Evolutionary conservation across 2,888 invertebrate species (phyloP).

Genomic region (Piscicola geometra): DNA sequence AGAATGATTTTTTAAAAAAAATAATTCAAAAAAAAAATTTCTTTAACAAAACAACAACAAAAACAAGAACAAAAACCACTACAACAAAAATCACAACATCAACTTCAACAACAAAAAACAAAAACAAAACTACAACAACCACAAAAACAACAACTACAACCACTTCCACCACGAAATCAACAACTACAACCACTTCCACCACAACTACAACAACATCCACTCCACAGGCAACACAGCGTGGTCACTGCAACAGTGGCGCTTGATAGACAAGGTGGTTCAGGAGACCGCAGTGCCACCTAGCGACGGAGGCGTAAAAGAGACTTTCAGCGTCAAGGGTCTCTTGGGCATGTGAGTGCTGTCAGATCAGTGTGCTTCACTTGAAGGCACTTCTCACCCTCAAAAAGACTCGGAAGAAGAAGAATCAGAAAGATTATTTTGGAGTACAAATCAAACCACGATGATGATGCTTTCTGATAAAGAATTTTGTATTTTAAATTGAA

Average conservation of each 20-base stretch:
- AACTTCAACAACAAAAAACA: background rate
- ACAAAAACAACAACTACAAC: too few relatives aligned
- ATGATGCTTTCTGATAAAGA: too few relatives aligned
- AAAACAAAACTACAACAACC: background rate
- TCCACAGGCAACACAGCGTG: conserved; percentile 54
- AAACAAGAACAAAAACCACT: background rate
- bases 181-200: too few relatives aligned
- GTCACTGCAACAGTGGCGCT: conserved; percentile 70
- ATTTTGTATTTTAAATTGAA: too few relatives aligned
- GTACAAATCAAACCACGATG: too few relatives aligned
- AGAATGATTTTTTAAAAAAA: background rate
- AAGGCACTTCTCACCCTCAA: too few relatives aligned
- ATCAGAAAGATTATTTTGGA: too few relatives aligned
- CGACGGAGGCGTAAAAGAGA: conserved; percentile 72
- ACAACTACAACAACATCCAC: too few relatives aligned
- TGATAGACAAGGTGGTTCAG: conserved; percentile 88
- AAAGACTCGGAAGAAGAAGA: background rate
- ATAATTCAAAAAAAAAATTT: background rate
- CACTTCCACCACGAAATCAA: too few relatives aligned
- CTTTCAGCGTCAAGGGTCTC: conserved; percentile 83
- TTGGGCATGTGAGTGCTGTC: conserved; percentile 75
- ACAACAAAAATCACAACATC: background rate
- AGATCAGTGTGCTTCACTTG: too few relatives aligned
- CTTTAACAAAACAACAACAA: background rate
- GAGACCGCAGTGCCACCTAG: conserved; percentile 82